Percentiles rank a stretch among this genome's conserved stretches.
phyloP scores from a whole-genome alignment of 2,113 vertebrate species.

The Nothocercus julius region DNA sequence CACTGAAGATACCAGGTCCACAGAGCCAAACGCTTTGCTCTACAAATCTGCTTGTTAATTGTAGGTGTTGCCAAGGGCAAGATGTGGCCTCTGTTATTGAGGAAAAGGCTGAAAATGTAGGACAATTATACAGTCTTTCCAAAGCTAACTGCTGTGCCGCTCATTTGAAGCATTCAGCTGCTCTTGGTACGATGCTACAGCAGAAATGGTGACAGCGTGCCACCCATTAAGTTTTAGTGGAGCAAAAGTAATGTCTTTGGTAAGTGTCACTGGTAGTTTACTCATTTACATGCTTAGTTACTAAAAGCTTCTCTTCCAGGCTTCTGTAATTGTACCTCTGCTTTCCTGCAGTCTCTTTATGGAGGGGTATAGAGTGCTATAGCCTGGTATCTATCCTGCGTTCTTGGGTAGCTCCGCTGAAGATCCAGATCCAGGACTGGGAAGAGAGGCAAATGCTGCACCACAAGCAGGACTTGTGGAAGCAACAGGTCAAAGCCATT shows the following conservation, averaged over 20 bases:
- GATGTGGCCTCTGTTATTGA: neutral
- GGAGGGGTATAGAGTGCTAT: neutral
- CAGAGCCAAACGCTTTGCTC: neutral
- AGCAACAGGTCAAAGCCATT: neutral
- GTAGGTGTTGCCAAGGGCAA: neutral
- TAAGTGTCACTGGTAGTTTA: conserved; percentile 4
- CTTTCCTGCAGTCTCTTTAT: conserved; percentile 22
- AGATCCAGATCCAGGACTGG: neutral
- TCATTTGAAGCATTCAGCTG: neutral
- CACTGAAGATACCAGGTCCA: neutral
- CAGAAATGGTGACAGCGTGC: neutral
- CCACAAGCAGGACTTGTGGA: neutral
- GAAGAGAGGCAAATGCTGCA: neutral
- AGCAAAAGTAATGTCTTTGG: conserved; percentile 9
- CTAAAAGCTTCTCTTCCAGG: conserved; percentile 4
- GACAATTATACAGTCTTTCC: neutral
- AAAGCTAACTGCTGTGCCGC: neutral
- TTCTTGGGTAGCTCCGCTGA: conserved; percentile 11
- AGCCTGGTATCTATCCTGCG: neutral
- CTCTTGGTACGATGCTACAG: neutral
- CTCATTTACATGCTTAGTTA: neutral
- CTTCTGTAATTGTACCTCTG: neutral
- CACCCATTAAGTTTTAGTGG: neutral
- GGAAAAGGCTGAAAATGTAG: neutral
- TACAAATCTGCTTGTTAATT: neutral